Base-by-base conservation (phyloP, 1,140 invertebrate species). In the Harlomillsia oculata region DNA sequence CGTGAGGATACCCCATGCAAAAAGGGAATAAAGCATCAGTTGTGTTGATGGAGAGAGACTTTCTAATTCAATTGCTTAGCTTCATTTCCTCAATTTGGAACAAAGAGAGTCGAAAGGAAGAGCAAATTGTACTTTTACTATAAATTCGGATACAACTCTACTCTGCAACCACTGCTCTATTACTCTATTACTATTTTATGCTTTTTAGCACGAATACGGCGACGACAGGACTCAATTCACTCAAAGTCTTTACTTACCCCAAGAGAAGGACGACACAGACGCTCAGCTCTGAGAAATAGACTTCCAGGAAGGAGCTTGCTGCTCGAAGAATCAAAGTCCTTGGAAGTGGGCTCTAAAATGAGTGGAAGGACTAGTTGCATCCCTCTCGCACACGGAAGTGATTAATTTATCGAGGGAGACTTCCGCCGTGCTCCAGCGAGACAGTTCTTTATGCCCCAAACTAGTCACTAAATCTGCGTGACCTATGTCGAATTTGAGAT, bases 251-350 rank as follows among this genome's bases (percentile, higher is more conserved):
- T 32, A 32, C 28, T 48, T 48, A 48, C 45, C 5, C 45, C 45
- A 4, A 48, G 13, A 14, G 25, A 13, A 5, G 45, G 45, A 21
- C 36, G 30, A 2, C 36, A 18, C 18, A 48, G 34, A 32, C 30
- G 21, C 23, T 48, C 45, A 9, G 45, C 45, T 32, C 45, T 32
- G n/a, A 48, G 45, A 48, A 48, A 48, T 20, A 48, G 34, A 32
- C 30, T 23, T 5, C 45, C 45, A 21, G 45, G 45, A 9, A 23
- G 30, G 28, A 48, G 30, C 36, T 48, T 48, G 18, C 16, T 48
- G 13, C 45, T 30, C 21, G 30, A 28, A 11, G 45, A 28, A 4
- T 48, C 45, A 28, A 28, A 48, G 5, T 48, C 45, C 39, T 50
- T 50, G n/a, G 30, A 25, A 37, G 28, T 37, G 1, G 48, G 48